A percentile compares a stretch with the other conserved stretches of the same genome.
phyloP scores from a whole-genome alignment of 2,797 vertebrate species.

The Silurus aristotelis region DNA sequence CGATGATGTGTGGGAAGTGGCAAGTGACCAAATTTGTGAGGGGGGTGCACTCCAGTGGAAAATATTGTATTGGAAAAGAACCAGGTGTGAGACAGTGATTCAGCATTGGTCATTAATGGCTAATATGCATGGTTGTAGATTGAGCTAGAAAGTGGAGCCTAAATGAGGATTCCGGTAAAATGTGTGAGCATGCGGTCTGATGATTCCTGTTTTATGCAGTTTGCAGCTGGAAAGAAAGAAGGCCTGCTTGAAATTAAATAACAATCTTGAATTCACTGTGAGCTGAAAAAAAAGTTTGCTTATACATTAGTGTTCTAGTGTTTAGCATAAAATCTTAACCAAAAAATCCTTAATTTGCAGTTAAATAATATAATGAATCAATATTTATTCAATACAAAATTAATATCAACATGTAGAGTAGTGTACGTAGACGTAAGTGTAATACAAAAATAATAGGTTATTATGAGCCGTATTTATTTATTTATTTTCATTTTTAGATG shows the following conservation, averaged over 20 bases:
- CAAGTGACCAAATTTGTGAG: not conserved
- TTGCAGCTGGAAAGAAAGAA: not conserved
- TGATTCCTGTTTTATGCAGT: not conserved
- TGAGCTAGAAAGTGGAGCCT: not conserved
- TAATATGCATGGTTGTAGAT: not conserved
- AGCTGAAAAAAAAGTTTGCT: not conserved
- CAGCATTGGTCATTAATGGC: not conserved
- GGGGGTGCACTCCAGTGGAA: no score
- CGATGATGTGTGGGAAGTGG: not conserved
- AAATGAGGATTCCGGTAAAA: not conserved
- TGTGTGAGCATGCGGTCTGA: not conserved
- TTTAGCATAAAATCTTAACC: not conserved
- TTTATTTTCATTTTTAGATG: not conserved
- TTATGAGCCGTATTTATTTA: no score
- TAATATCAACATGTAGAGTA: not conserved
- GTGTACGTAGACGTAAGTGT: no score
- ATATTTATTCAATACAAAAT: not conserved
- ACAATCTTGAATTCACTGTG: no score
- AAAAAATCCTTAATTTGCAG: not conserved
- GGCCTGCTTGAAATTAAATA: not conserved
- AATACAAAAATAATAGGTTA: no score
- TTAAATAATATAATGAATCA: not conserved
- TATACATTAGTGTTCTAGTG: no score
- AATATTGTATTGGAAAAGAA: no score
- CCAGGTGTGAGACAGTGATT: not conserved